phyloP scores from a whole-genome alignment of 2,797 vertebrate species.

The Oreortyx pictus region DNA sequence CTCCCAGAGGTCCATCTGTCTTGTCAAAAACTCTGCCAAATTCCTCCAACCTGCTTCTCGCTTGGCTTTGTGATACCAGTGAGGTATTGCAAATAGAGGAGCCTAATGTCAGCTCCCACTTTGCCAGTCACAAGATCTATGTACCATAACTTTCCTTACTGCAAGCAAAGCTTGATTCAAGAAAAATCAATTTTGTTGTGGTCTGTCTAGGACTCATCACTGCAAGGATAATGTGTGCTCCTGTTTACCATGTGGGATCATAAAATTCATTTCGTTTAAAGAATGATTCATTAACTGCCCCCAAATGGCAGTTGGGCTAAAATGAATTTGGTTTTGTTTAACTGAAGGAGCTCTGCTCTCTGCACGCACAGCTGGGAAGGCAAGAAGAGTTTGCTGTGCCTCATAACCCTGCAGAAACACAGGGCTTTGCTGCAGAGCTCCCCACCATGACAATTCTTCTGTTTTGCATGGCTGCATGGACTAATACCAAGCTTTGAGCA shows the following conservation, averaged over 20 bases:
- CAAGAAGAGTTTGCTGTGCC: accelerated
- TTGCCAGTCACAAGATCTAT: slow-evolving; percentile 74
- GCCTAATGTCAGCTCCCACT: slow-evolving; percentile 67
- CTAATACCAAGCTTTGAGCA: background rate
- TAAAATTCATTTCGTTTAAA: slow-evolving; percentile 62
- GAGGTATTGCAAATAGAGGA: slow-evolving; percentile 70
- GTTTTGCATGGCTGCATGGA: background rate
- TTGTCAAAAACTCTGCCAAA: background rate
- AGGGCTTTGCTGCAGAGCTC: background rate
- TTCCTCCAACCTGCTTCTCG: background rate
- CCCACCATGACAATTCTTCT: accelerated
- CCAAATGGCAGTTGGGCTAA: background rate
- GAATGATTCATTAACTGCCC: slow-evolving; percentile 21
- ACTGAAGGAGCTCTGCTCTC: background rate
- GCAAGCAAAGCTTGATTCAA: slow-evolving; percentile 52
- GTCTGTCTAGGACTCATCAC: slow-evolving; percentile 57
- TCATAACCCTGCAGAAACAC: background rate
- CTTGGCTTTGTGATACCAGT: slow-evolving; percentile 7
- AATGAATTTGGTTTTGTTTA: background rate
- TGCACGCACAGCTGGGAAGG: accelerated
- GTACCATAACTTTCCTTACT: slow-evolving; percentile 50
- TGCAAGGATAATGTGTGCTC: slow-evolving; percentile 70
- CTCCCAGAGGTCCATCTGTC: background rate
- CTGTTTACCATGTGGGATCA: slow-evolving; percentile 77
- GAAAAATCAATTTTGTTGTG: slow-evolving; percentile 74